phyloP scores from a whole-genome alignment of 2,113 vertebrate species.

The Hirundichthys speculiger region DNA sequence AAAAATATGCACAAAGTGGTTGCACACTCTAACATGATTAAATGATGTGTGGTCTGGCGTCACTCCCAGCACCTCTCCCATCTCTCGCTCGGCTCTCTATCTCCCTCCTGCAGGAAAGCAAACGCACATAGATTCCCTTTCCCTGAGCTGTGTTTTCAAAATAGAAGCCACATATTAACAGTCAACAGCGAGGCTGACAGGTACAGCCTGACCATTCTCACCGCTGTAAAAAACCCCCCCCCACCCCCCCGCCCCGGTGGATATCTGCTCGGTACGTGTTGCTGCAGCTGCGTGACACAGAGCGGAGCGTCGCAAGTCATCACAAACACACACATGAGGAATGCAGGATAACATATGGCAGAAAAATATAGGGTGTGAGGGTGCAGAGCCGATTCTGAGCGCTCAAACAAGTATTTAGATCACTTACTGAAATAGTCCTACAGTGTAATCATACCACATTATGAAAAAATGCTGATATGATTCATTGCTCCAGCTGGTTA shows the following conservation, averaged over 20 bases:
- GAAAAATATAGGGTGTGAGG: constrained; percentile 3
- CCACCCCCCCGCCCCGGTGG: neutral
- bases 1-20: constrained; percentile 68
- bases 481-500: neutral
- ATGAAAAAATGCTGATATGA: neutral
- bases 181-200: constrained; percentile 74
- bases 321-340: constrained; percentile 50
- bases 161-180: constrained; percentile 72
- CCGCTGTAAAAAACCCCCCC: constrained; percentile 1
- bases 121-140: constrained; percentile 58
- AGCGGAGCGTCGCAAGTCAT: constrained; percentile 46
- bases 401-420: constrained; percentile 1
- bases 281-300: constrained; percentile 29
- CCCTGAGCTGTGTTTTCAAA: constrained; percentile 71
- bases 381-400: neutral
- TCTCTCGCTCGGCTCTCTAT: constrained; percentile 52
- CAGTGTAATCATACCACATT: constrained; percentile 1
- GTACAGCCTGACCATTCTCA: constrained; percentile 57
- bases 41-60: constrained; percentile 78
- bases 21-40: constrained; percentile 77
- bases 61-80: constrained; percentile 71
- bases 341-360: constrained; percentile 43
- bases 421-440: neutral
- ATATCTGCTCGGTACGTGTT: constrained; percentile 31
- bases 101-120: constrained; percentile 47